Evolutionary conservation across 1,140 invertebrate genomes (phyloP).

Genomic region (Elysia chlorotica): DNA sequence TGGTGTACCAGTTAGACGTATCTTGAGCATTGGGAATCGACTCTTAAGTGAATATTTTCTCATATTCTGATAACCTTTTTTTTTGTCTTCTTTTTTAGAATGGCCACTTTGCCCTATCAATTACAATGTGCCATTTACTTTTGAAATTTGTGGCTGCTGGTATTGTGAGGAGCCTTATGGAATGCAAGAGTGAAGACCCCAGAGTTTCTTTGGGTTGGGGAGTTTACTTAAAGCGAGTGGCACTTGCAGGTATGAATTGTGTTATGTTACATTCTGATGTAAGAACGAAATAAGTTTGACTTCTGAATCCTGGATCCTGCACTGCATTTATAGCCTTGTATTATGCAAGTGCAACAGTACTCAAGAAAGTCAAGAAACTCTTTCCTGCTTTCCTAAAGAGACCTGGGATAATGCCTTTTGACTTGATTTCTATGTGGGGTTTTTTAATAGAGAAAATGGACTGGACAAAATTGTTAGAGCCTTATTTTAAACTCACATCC

Average conservation of each 20-base stretch:
- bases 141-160: constrained; percentile 47
- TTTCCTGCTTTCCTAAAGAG: background rate
- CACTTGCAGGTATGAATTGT: constrained; percentile 39
- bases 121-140: constrained; percentile 51
- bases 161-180: constrained; percentile 32
- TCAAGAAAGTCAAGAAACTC: background rate
- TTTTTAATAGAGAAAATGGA: too few species aligned
- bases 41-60: too few species aligned
- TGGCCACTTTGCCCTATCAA: constrained; percentile 46
- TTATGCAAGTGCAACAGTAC: background rate
- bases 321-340: background rate
- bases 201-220: constrained; percentile 41
- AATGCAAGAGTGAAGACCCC: constrained; percentile 34
- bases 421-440: too few species aligned
- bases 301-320: background rate
- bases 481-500: too few species aligned
- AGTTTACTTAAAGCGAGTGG: constrained; percentile 40
- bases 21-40: too few species aligned
- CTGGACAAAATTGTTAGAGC: too few species aligned
- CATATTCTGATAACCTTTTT: too few species aligned
- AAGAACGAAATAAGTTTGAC: background rate
- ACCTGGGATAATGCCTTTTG: too few species aligned
- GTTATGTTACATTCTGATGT: background rate
- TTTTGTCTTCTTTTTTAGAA: too few species aligned
- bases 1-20: too few species aligned